A percentile compares a stretch with the other conserved stretches of the same genome.
Conservation (phyloP, 2,888 invertebrate genomes). For the Siphonodentalium dalli region DNA sequence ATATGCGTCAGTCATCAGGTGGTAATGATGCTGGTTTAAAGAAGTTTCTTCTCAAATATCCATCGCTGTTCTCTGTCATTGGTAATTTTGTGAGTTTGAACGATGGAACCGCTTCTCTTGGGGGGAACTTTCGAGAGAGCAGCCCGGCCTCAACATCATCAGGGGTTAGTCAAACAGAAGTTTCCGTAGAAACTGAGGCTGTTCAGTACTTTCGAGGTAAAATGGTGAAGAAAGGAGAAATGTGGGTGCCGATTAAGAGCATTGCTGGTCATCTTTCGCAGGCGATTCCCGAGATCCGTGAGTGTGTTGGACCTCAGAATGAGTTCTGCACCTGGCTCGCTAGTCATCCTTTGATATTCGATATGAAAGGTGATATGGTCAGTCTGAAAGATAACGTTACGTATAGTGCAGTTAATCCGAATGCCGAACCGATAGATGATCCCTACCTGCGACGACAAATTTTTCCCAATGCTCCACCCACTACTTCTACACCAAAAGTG, state of each 20-base stretch:
- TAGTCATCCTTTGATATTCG: conserved; percentile 64
- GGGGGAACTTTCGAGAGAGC: conserved; percentile 57
- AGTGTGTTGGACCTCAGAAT: conserved; percentile 64
- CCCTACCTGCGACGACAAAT: conserved; percentile 10
- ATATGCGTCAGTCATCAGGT: conserved; percentile 79
- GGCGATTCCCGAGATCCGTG: conserved; percentile 93
- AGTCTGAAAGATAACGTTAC: conserved; percentile 57
- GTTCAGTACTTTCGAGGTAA: conserved; percentile 97
- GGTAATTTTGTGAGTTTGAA: conserved; percentile 66
- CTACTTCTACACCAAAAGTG: conserved; percentile 44
- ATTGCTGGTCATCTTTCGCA: conserved; percentile 94
- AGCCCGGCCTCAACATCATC: conserved; percentile 53
- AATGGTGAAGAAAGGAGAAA: conserved; percentile 90
- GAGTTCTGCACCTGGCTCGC: conserved; percentile 63
- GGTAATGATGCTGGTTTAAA: conserved; percentile 93
- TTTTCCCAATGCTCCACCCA: conserved; percentile 1
- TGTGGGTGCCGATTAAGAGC: conserved; percentile 96
- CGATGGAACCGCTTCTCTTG: conserved; percentile 60
- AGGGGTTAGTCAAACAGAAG: conserved; percentile 48
- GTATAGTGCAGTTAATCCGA: conserved; percentile 51
- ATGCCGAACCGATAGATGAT: conserved; percentile 46
- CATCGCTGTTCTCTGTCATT: conserved; percentile 92
- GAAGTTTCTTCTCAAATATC: conserved; percentile 96
- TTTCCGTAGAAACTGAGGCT: conserved; percentile 81
- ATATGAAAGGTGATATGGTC: conserved; percentile 62